Base-by-base conservation (phyloP, 1,140 invertebrate genomes). In the Eupeodes corollae region DNA sequence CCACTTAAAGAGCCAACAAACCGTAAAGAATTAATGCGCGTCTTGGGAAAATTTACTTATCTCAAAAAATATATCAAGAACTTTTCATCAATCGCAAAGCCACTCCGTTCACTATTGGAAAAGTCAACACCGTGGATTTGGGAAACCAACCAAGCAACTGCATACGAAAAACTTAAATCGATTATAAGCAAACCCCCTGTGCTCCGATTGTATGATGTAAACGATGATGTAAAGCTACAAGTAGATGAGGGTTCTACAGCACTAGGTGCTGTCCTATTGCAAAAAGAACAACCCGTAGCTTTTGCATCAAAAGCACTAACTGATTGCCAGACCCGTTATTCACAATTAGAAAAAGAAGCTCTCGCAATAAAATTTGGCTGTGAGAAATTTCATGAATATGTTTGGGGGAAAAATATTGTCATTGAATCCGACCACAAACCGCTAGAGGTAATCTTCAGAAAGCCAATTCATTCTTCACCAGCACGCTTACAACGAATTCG, bases 21-120 rank as follows among this genome's bases (percentile, higher is more conserved):
- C 67, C 10, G 46, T 48, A 65, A 61, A 48, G 55, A 70, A 13
- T 45, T 75, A 6, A 47, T 60, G 47, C 57, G 56, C 50, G 60
- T 72, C 48, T 44, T 73, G 32, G 70, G 70, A 2, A 58, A 70
- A 50, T 50, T 68, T 8, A 71, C 67, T 47, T 70, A 62, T 53
- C 45, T 71, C 12, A 42, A 52, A 31, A 58, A 59, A 50, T 72
- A 62, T 55, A 61, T 71, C 15, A 56, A 52, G 12, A 66, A 73
- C 51, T 56, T 67, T 14, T 64, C 69, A 18, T 51, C 64, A 33
- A 32, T 56, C 10, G 66, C 65, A 8, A 51, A 46, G 33, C 53
- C 63, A 32, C 50, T 77, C 19, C 53, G 64, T 11, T 46, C 61
- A 5, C 50, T 76, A 8, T 44, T 67, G 16, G 65, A 66, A 50